phyloP scores from a whole-genome alignment of 2,888 invertebrate species.

The Eucera pruinosa region DNA sequence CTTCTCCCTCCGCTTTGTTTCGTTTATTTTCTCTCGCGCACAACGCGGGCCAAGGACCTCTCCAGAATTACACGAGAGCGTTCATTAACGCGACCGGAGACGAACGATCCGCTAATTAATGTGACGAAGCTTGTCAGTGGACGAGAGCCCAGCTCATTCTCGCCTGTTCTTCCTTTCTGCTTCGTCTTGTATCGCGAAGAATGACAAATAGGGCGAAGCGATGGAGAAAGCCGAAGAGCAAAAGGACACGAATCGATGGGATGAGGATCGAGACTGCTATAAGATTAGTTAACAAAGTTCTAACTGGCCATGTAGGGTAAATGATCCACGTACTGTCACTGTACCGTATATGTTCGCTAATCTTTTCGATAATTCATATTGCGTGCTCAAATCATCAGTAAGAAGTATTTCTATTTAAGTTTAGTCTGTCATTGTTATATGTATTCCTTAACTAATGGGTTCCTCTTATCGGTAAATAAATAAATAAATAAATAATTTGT shows the following conservation, averaged over 20 bases:
- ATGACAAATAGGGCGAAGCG: background rate
- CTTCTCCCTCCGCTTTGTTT: conserved; percentile 44
- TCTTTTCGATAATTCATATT: no score
- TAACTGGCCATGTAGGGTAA: no score
- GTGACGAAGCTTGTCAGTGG: conserved; percentile 70
- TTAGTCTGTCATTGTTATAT: no score
- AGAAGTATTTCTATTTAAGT: no score
- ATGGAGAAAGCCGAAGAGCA: background rate
- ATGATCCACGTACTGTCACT: no score
- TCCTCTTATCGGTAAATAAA: no score
- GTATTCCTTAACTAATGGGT: no score
- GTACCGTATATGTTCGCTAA: no score
- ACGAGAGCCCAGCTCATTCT: conserved; percentile 54
- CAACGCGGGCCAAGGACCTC: conserved; percentile 49
- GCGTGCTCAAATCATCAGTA: no score
- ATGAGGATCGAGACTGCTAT: background rate
- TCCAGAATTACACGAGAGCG: conserved; percentile 62
- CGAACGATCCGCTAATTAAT: conserved; percentile 74
- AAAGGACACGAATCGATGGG: conserved; percentile 10
- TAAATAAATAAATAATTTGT: no score
- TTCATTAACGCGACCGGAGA: conserved; percentile 69
- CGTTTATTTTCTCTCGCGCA: conserved; percentile 59
- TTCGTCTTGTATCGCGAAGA: conserved; percentile 27
- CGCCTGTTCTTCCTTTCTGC: conserved; percentile 43
- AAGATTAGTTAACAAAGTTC: no score